A percentile compares a stretch with the other conserved stretches of the same genome.
Evolutionary conservation across 2,888 invertebrate species (phyloP).

Genomic region (Drosophila ochracea): DNA sequence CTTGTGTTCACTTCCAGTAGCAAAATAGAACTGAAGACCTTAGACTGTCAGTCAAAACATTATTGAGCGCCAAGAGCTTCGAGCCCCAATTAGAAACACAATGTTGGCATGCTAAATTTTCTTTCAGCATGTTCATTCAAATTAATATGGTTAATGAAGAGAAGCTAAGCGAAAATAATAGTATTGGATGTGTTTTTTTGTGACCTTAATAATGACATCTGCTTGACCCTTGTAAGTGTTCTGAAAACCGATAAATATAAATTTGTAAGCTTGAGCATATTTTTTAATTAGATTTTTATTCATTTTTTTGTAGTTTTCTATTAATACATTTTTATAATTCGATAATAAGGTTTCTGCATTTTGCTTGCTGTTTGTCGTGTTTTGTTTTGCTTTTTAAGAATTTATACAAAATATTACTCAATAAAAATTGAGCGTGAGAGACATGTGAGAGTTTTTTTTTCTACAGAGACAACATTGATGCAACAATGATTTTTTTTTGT

Average conservation of each 20-base stretch:
- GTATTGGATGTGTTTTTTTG: slow-evolving; percentile 14
- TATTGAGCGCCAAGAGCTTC: slow-evolving; percentile 22
- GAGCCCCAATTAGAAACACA: slow-evolving; percentile 55
- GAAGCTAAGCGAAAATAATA: slow-evolving; percentile 14
- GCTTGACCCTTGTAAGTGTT: slow-evolving; percentile 47
- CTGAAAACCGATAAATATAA: neutral
- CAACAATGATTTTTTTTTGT: slow-evolving; percentile 55
- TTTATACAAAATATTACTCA: slow-evolving; percentile 62
- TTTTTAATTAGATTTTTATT: slow-evolving; percentile 72
- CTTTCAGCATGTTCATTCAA: slow-evolving; percentile 38
- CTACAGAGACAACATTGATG: slow-evolving; percentile 55
- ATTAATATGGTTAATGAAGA: slow-evolving; percentile 30
- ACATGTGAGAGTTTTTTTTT: slow-evolving; percentile 73
- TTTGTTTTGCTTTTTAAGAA: slow-evolving; percentile 34
- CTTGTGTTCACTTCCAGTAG: slow-evolving; percentile 62
- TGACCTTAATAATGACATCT: slow-evolving; percentile 12
- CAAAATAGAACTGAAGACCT: slow-evolving; percentile 56
- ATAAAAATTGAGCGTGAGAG: slow-evolving; percentile 76
- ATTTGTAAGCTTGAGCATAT: slow-evolving; percentile 1
- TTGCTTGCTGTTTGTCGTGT: slow-evolving; percentile 62
- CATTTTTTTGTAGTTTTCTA: slow-evolving; percentile 67
- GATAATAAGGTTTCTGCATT: slow-evolving; percentile 67
- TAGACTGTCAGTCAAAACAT: slow-evolving; percentile 19
- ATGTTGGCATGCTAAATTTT: slow-evolving; percentile 51
- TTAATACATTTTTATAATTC: slow-evolving; percentile 73